Base-by-base conservation (phyloP, 1,140 invertebrate species). In the Formica exsecta region DNA sequence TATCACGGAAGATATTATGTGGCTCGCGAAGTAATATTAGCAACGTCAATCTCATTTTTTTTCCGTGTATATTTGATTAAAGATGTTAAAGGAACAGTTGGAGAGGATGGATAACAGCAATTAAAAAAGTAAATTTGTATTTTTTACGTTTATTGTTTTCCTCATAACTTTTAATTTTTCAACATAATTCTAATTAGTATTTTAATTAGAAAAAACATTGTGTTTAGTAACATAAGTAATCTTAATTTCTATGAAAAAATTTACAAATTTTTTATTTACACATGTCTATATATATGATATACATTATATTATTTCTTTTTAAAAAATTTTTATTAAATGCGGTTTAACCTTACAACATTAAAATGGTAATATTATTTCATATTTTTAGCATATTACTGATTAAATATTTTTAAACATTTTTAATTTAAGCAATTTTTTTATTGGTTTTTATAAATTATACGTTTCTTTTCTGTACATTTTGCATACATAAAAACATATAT, bases 1-100 rank as follows among this genome's bases (percentile, higher is more conserved):
- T 77, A 85, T 85, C 22, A 77, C 73, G 32, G 32, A 77, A 85
- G 73, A 85, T 77, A 77, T 85, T 80, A 70, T 57, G 22, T 57
- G 16, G 22, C 51, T 57, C 48, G 51, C 36, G 9, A 80, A 73
- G 25, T 73, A 73, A 83, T 83, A 73, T 73, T 83, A 73, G 64
- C 51, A 59, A 80, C 16, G 51, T 80, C 3, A 41, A 22, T 36
- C n/a, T 59, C 51, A 59, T 70, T 81, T 64, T 76, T 11, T 81
- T 73, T 9, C 19, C n/a, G 25, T 61, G 8, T 25, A 22, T 36
- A 44, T 36, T 73, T 73, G 29, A 73, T 59, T 73, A 73, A 38
- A 81, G 9, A 81, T 0, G 29, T 11, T 71, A 38, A 81, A 81
- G 38, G 11, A 41, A 3, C 36, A 57, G 41, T 57, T 70, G 41